phyloP scores from a whole-genome alignment of 2,113 vertebrate species.

The Ia io region DNA sequence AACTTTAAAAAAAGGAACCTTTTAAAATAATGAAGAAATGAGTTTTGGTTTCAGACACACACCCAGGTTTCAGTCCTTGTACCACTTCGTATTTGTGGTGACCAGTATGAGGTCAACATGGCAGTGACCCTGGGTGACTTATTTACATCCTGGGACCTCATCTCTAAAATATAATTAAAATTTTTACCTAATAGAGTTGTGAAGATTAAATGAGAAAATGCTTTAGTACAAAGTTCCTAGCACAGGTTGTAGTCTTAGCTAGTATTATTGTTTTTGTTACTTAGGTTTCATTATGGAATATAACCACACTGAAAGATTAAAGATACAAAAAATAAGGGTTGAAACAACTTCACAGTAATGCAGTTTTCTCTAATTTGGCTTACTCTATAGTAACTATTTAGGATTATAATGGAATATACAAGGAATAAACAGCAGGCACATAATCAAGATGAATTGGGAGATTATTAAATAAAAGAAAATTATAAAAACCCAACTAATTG shows the following conservation, averaged over 20 bases:
- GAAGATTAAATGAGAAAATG: conserved; percentile 17
- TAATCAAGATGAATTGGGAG: neutral
- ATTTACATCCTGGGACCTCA: neutral
- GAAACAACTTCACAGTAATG: neutral
- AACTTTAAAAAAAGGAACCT: neutral
- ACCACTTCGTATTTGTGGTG: neutral
- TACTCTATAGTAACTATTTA: neutral
- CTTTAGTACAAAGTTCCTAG: neutral
- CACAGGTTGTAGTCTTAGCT: neutral
- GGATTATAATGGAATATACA: neutral
- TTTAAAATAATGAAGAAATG: neutral
- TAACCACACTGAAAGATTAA: neutral
- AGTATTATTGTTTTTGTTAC: neutral
- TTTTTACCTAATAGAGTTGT: neutral
- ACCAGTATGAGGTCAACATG: neutral
- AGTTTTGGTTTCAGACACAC: neutral
- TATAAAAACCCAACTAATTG: neutral
- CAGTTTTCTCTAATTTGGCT: conserved; percentile 10
- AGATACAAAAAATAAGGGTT: neutral
- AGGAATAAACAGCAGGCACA: neutral
- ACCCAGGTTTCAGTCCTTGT: neutral
- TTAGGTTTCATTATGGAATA: neutral
- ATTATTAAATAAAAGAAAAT: conserved; percentile 29
- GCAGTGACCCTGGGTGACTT: neutral
- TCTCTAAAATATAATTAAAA: neutral